Conservation (phyloP, 2,797 vertebrate genomes). For the Gymnothorax reevesii region DNA sequence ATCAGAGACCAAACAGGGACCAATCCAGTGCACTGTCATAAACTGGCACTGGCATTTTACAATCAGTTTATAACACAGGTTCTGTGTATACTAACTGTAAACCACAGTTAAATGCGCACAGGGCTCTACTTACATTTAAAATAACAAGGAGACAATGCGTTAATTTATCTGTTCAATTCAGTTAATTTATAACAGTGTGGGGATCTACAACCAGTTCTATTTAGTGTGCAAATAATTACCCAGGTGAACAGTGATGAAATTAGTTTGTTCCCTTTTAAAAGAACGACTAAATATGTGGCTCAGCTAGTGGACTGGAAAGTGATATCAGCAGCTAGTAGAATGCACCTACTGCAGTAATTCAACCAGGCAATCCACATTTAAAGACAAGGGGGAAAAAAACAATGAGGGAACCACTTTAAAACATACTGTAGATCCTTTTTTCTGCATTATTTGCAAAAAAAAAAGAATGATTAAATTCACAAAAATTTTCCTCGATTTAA, state of each 20-base stretch:
- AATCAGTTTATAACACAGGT: too few species aligned
- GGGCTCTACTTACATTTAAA: too few species aligned
- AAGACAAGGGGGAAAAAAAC: background rate
- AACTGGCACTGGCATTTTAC: too few species aligned
- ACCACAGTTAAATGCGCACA: too few species aligned
- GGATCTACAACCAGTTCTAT: too few species aligned
- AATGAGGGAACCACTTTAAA: background rate
- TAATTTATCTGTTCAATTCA: too few species aligned
- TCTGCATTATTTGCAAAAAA: constrained; percentile 1
- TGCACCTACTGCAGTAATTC: background rate
- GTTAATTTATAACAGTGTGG: too few species aligned
- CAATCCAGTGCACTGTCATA: too few species aligned
- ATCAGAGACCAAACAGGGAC: too few species aligned
- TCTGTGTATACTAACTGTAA: too few species aligned
- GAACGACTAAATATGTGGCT: background rate
- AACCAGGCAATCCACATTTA: background rate
- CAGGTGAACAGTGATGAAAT: background rate
- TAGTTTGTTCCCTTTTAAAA: background rate
- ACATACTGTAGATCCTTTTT: constrained; percentile 24
- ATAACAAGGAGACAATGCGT: too few species aligned
- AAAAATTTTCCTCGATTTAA: too few species aligned
- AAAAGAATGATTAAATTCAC: background rate
- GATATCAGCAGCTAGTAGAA: background rate
- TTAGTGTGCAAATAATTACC: background rate
- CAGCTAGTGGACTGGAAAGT: background rate